A percentile compares a stretch with the other conserved stretches of the same genome.
These are phyloP conservation scores for Otocyon megalotis DNA, from an alignment of 2,113 vertebrate species.

Conservation along the genomic window DNA sequence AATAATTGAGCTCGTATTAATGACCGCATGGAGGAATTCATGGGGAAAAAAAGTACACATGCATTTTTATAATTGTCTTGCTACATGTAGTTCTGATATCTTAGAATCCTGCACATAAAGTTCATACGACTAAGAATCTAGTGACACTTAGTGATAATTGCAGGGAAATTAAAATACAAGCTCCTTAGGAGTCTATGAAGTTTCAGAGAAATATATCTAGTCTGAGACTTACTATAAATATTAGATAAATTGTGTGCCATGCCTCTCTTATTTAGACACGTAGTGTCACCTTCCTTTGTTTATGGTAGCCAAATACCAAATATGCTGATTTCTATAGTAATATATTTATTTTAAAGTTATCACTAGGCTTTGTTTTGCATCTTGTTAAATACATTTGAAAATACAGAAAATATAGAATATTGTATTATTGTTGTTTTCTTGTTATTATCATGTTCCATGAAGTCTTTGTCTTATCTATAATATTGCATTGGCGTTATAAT, in stretches of 20 bases:
- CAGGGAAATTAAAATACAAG: background rate
- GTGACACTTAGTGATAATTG: background rate
- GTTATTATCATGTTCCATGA: background rate
- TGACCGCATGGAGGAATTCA: background rate
- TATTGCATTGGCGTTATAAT: background rate
- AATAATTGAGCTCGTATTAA: background rate
- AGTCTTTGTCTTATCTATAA: background rate
- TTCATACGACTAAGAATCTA: background rate
- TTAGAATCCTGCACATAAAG: background rate
- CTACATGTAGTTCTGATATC: background rate
- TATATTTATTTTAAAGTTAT: background rate
- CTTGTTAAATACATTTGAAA: background rate
- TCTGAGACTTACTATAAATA: background rate
- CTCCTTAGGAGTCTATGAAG: background rate
- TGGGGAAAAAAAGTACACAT: background rate
- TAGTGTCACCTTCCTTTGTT: background rate
- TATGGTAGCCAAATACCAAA: background rate
- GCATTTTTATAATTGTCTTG: background rate
- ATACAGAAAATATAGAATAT: background rate
- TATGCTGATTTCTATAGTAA: background rate
- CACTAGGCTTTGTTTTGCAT: background rate
- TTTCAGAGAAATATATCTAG: background rate
- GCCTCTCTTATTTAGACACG: background rate
- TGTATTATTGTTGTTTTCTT: background rate
- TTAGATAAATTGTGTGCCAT: background rate